These are phyloP conservation scores for Plagodis pulveraria DNA, from an alignment of 2,888 invertebrate species.

Conservation along the genomic window DNA sequence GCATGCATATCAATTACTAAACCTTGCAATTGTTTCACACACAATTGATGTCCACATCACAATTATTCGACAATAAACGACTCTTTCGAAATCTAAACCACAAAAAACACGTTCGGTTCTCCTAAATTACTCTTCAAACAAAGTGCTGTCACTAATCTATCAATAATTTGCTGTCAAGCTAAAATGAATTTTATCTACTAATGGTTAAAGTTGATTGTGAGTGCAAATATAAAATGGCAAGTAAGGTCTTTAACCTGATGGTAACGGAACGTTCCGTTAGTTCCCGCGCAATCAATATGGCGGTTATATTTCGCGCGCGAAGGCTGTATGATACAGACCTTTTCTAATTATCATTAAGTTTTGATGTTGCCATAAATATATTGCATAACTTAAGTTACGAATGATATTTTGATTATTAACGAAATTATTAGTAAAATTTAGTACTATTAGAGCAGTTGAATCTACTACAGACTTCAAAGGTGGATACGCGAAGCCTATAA, in stretches of 20 bases:
- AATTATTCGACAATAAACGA: background rate
- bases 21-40: no score
- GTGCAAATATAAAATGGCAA: constrained; percentile 21
- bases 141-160: constrained; percentile 17
- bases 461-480: no score
- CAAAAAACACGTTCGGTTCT: constrained; percentile 18
- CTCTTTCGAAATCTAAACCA: constrained; percentile 6
- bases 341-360: background rate
- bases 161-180: constrained; percentile 21
- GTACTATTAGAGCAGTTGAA: no score
- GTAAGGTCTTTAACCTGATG: constrained; percentile 54
- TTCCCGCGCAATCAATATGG: constrained; percentile 61
- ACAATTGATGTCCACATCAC: no score
- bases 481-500: no score
- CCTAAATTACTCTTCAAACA: constrained; percentile 19
- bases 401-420: no score
- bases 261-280: constrained; percentile 59
- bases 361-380: no score
- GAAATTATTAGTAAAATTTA: no score
- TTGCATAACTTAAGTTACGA: no score
- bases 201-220: background rate
- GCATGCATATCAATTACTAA: no score
- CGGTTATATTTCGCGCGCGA: constrained; percentile 42
- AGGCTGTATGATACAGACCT: constrained; percentile 36
- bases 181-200: constrained; percentile 38